Evolutionary conservation across 2,797 vertebrate genomes (phyloP), one percentile per base, ranked within the genome.

Genomic region (Acanthornis magna): DNA sequence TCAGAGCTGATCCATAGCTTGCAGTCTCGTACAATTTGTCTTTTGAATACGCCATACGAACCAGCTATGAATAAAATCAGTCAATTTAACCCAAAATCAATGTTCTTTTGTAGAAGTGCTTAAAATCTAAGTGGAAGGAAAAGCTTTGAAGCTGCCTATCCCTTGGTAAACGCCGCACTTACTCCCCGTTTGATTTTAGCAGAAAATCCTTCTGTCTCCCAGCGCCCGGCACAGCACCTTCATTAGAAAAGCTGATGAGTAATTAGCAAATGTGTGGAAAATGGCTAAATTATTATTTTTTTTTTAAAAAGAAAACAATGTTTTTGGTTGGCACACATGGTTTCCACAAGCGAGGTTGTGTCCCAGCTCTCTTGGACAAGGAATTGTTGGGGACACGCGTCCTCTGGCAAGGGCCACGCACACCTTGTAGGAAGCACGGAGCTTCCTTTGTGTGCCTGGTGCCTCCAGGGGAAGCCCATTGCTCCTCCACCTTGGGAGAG

Each of bases 51-150:
- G 88, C 89, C 62, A 26, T 95, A 92, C 77, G 96, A 96, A 96
- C 88, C 82, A 96, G 91, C 93, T 92, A 97, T 93, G 96, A 97
- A 97, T 96, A 96, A 97, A 98, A 97, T 97, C 96, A 97, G 91
- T 94, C 96, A 95, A 92, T 97, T 97, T 97, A 97, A 97, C 96
- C 97, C 94, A 77, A 96, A 97, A 97, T 97, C 95, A 91, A 96
- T 97, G 96, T 80, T 96, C 93, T 96, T 97, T 97, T 97, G 94
- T 97, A 94, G 93, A 91, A 93, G 82, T 96, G 93, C 94, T 97
- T 97, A 96, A 97, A 97, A 95, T 96, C 91, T 97, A 96, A 97
- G 95, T 96, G 91, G 94, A 97, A 96, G 78, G 75, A 88, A 97
- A 97, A 91, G n/a, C 96, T 97, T 96, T 97, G 97, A 97, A 97